Conservation (phyloP, 2,888 invertebrate species). For the Taphrorychus bicolor region DNA sequence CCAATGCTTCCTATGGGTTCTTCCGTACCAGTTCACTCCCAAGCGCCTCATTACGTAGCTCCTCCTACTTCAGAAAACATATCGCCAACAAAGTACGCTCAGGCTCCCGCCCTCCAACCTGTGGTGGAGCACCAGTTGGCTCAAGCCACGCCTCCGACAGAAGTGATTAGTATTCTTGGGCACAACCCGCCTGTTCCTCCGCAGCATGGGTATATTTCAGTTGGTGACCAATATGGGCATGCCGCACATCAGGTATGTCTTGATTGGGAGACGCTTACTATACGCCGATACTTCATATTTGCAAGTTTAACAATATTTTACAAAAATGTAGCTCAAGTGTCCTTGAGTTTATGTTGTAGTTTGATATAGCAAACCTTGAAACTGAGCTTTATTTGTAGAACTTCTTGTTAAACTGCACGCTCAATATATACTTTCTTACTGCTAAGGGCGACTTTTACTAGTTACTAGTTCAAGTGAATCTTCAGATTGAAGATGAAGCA, state of each 20-base stretch:
- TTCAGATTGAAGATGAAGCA: no score
- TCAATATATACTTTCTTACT: no score
- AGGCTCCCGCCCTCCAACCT: neutral
- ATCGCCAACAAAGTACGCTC: neutral
- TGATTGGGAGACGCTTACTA: no score
- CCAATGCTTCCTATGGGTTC: neutral
- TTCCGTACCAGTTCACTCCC: neutral
- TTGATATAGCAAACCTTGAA: no score
- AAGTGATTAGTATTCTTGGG: neutral
- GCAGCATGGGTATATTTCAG: slow-evolving; percentile 33
- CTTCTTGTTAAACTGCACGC: no score
- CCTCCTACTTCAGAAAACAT: slow-evolving; percentile 1
- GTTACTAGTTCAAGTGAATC: no score
- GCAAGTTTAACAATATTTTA: no score
- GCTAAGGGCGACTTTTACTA: no score
- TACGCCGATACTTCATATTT: slow-evolving; percentile 7
- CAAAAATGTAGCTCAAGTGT: no score
- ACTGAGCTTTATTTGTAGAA: no score
- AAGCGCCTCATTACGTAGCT: slow-evolving; percentile 3
- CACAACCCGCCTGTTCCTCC: slow-evolving; percentile 15
- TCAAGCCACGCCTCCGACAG: neutral
- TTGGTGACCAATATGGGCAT: slow-evolving; percentile 18
- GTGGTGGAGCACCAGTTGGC: neutral
- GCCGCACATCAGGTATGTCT: slow-evolving; percentile 26
- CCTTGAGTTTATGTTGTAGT: no score